These are phyloP conservation scores for Pachydiplax longipennis DNA, from an alignment of 2,888 invertebrate genomes.

Conservation along the genomic window DNA sequence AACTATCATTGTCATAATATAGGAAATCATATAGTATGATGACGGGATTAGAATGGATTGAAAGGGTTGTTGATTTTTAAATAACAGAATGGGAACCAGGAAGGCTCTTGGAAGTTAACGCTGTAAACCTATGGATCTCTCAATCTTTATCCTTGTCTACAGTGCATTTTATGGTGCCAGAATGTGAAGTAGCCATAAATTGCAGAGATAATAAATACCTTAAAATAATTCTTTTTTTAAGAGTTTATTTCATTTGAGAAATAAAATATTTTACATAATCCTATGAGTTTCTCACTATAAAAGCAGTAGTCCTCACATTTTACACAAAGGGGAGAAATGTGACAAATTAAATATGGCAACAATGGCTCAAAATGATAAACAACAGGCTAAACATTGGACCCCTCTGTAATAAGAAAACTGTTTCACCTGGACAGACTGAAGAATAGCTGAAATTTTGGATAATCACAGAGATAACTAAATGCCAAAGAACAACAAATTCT, in stretches of 20 bases:
- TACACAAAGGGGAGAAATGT: constrained; percentile 45
- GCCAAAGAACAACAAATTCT: constrained; percentile 43
- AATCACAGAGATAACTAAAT: constrained; percentile 42
- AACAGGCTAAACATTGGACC: constrained; percentile 46
- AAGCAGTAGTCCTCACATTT: constrained; percentile 46
- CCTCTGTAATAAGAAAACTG: constrained; percentile 45
- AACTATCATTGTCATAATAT: neutral
- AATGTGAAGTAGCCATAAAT: neutral
- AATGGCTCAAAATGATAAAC: constrained; percentile 42
- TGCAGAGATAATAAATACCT: constrained; percentile 39
- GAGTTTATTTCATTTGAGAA: constrained; percentile 46
- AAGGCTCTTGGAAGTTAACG: neutral
- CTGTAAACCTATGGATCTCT: neutral
- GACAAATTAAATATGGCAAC: constrained; percentile 47
- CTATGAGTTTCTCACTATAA: constrained; percentile 47
- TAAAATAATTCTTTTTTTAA: constrained; percentile 38
- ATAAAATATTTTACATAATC: constrained; percentile 47
- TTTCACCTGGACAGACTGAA: constrained; percentile 42
- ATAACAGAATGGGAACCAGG: neutral
- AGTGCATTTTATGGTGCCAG: constrained; percentile 5
- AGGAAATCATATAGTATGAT: neutral
- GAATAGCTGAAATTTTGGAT: constrained; percentile 42
- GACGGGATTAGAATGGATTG: constrained; percentile 17
- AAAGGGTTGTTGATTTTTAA: constrained; percentile 29
- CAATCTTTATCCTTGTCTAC: neutral